Evolutionary conservation across 1,140 invertebrate species (phyloP).

Genomic region (Hesperophylax magnus): DNA sequence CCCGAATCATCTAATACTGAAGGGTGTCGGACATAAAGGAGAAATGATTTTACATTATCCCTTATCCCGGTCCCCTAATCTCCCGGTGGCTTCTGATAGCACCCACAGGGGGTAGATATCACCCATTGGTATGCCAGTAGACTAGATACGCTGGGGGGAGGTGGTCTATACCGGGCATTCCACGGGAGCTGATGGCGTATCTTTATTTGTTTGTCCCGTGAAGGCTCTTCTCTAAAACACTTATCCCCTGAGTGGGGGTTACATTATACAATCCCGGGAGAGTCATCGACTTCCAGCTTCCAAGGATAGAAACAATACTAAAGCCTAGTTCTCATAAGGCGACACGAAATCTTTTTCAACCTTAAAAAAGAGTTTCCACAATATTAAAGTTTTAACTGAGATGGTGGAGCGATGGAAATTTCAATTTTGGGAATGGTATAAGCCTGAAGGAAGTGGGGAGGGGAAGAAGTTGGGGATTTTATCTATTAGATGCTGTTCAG

Average conservation of each 20-base stretch:
- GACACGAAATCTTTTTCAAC: neutral
- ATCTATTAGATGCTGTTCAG: too few relatives aligned
- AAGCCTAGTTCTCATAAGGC: neutral
- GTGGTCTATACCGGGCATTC: too few relatives aligned
- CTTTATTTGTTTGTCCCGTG: slow-evolving; percentile 14
- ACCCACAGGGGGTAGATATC: too few relatives aligned
- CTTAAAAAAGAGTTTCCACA: too few relatives aligned
- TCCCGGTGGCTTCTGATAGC: neutral
- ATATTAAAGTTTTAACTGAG: too few relatives aligned
- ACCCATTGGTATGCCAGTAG: too few relatives aligned
- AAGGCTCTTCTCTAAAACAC: slow-evolving; percentile 13
- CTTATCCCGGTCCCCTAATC: neutral
- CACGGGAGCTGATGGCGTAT: neutral
- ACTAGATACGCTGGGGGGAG: too few relatives aligned
- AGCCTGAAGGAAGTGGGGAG: too few relatives aligned
- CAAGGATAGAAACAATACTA: neutral
- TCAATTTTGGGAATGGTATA: too few relatives aligned
- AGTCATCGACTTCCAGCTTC: slow-evolving; percentile 13
- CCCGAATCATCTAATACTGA: neutral
- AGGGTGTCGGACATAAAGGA: neutral
- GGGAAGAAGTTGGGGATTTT: too few relatives aligned
- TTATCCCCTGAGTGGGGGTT: slow-evolving; percentile 12
- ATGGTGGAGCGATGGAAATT: too few relatives aligned
- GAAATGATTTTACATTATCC: slow-evolving; percentile 18
- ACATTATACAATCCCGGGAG: neutral